Evolutionary conservation across 2,888 invertebrate genomes (phyloP), one percentile per base, ranked within the genome.

Genomic region (Dasysyrphus albostriatus): DNA sequence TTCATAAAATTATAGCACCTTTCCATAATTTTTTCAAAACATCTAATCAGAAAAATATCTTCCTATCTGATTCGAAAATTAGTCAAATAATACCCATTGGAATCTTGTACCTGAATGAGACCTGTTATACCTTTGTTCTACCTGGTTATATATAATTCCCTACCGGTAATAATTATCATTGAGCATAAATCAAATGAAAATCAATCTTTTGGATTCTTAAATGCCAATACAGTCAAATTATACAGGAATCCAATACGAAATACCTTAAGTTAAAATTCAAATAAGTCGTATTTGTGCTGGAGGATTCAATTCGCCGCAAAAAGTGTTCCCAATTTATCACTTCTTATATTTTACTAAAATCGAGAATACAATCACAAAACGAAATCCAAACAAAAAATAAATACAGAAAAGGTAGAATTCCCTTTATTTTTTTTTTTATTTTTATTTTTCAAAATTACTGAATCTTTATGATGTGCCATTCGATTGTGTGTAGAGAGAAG

Each of bases 391-490:
- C 19, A 37, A 2, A 67, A 49, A 51, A 69, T 24, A 42, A 12
- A 47, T 16, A 7, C n/a, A 54, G n/a, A n/a, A 58, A 73, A 73
- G 29, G 12, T 32, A 58, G 72, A 73, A 61, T 54, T 6, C 24
- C 59, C 19, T 39, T 39, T 39, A n/a, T 37, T 44, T 12, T n/a
- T 44, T 34, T 56, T 9, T 39, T 34, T 59, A 16, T 16, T 34
- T 67, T 49, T 54, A 16, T 10, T 51, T 39, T 61, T 61, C 19
- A 8, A 47, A 67, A 65, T 82, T 82, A 58, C 61, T 69, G 49
- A 83, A 81, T 75, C 84, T 88, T 74, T 84, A 72, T 83, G 87
- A 72, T 83, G 87, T 75, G 61, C 75, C 81, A 78, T 81, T 78
- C 70, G 74, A 77, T 72, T 88, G 74, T 73, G 78, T 76, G 49